These are phyloP conservation scores for Gymnothorax javanicus DNA, from an alignment of 2,797 vertebrate species.

Conservation along the genomic window DNA sequence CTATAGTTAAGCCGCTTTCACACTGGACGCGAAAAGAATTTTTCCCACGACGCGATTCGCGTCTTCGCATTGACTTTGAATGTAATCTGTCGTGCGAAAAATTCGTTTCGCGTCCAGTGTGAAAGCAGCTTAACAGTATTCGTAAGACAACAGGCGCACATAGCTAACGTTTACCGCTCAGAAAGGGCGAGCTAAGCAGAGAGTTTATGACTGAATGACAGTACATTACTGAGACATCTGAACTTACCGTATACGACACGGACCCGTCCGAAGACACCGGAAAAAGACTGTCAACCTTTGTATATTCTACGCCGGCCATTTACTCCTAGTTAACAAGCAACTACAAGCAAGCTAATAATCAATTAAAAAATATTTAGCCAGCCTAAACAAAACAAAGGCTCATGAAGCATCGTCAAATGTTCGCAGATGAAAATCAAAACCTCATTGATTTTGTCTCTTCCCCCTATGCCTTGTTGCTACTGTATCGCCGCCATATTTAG, in stretches of 20 bases:
- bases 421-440: not conserved
- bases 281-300: constrained; percentile 26
- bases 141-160: not conserved
- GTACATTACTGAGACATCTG: not conserved
- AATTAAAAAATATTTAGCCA: not conserved
- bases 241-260: constrained; percentile 68
- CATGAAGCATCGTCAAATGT: not conserved
- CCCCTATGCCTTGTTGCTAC: not conserved
- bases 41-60: too few species aligned
- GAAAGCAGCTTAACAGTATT: not conserved
- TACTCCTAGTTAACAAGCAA: constrained; percentile 2
- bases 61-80: too few species aligned
- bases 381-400: not conserved
- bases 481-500: constrained; percentile 20
- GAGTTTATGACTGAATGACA: not conserved
- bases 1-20: too few species aligned
- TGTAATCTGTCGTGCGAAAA: too few species aligned
- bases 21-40: too few species aligned
- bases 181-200: not conserved
- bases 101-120: too few species aligned
- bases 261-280: not conserved
- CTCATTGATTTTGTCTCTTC: too few species aligned
- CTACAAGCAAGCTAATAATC: not conserved
- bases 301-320: constrained; percentile 47
- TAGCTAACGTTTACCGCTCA: not conserved